Conservation (phyloP, 2,113 vertebrate genomes). For the Lepisosteus osseus region DNA sequence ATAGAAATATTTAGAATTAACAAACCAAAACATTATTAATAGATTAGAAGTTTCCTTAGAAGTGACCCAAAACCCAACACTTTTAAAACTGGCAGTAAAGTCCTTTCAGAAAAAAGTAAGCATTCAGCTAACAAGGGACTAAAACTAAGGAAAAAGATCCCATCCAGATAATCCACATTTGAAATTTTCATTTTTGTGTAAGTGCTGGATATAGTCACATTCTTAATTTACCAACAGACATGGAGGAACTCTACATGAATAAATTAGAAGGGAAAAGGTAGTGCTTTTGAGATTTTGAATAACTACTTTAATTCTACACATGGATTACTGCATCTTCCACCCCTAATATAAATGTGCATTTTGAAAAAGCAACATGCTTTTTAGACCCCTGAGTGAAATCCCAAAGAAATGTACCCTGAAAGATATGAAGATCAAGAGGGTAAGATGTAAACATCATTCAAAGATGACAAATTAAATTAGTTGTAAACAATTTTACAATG, state of each 20-base stretch:
- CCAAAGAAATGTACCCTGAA: slow-evolving; percentile 67
- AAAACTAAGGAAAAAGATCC: too few species aligned
- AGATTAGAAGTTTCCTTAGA: too few species aligned
- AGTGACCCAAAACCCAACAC: too few species aligned
- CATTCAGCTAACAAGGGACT: too few species aligned
- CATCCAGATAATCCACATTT: too few species aligned
- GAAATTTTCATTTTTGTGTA: too few species aligned
- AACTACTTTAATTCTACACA: not conserved
- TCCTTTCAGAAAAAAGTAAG: too few species aligned
- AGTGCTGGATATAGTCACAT: too few species aligned
- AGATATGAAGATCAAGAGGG: slow-evolving; percentile 38
- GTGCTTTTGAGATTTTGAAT: not conserved
- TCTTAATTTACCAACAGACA: not conserved
- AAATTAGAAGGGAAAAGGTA: not conserved
- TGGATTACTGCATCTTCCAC: slow-evolving; percentile 5
- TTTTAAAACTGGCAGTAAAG: too few species aligned
- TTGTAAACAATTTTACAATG: slow-evolving; percentile 79
- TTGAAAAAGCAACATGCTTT: slow-evolving; percentile 57
- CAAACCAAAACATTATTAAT: too few species aligned
- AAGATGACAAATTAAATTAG: slow-evolving; percentile 67
- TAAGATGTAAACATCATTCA: slow-evolving; percentile 84
- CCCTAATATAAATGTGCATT: not conserved
- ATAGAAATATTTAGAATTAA: too few species aligned
- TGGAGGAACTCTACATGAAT: not conserved
- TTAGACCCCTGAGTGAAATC: slow-evolving; percentile 82